Evolutionary conservation across 2,113 vertebrate species (phyloP), one percentile per base, ranked within the genome.

Genomic region (Camelus dromedarius): DNA sequence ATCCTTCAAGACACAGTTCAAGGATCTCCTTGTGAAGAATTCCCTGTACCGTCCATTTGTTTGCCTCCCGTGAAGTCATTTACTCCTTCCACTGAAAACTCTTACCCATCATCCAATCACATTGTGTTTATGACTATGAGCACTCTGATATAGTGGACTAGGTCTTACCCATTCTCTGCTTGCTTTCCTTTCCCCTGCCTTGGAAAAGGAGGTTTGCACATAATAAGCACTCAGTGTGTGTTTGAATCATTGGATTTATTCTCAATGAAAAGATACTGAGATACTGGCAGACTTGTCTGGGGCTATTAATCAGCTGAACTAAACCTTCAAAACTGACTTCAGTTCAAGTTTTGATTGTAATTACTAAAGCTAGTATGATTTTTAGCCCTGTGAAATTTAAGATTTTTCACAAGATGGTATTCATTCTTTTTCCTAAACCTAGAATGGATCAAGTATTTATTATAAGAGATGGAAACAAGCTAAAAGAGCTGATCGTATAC

Each of bases 401-500:
- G n/a, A 16, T 93, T 96, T 95, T 58, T 2, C 9, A 8, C 11
- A 28, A 35, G 22, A 94, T n/a, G 72, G 6, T 89, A 42, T 91
- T 91, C 30, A 67, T 62, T 22, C 16, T 28, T 38, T 92, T 28
- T 81, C 70, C 42, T 79, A 38, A 62, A 84, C 10, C 12, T 94
- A 62, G 66, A 67, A 66, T 91, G 8, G 1, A n/a, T 72, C 13
- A 88, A 14, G 12, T 82, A 6, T 79, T 95, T 93, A 50, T 95
- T 93, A 50, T 18, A 2, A 90, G 50, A 87, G 93, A 94, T 62
- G 95, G 19, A 93, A 97, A 96, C 70, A 80, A 56, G 70, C 90
- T 54, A 81, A 94, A 86, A 0, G 4, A 85, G 8, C 19, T 48
- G 95, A 28, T 84, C 32, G 54, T 95, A 87, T 97, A 93, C 91